Base-by-base conservation (phyloP, 2,888 invertebrate genomes). In the Antheraea assamensis region DNA sequence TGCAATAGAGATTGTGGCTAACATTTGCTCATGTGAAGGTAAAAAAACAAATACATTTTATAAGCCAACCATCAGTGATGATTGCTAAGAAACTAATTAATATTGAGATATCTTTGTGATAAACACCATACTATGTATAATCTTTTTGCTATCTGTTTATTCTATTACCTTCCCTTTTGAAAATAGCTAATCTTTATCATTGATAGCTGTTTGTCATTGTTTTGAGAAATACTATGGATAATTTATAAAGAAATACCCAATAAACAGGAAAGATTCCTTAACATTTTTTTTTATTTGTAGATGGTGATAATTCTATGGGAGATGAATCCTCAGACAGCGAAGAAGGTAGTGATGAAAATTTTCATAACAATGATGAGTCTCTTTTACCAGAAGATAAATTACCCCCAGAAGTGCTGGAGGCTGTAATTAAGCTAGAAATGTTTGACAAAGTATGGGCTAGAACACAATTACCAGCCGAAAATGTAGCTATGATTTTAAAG, bases 1-100 rank as follows among this genome's bases (percentile, higher is more conserved):
- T 84, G 95, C 96, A 0, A 89, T 97, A 68, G 97, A 97, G 90
- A 96, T 97, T 76, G 88, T 97, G 74, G 96, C 97, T 35, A 97
- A 97, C 87, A 90, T 97, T 72, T 96, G 96, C 82, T 96, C 96
- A 52, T 90, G 95, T 82, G 96, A 96, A 84, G 96, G 96, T 96
- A 89, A 90, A 89, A 90, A 89, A 8, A 55, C n/a, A 78, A 30
- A 31, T 31, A 70, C n/a, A 71, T 49, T 70, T 74, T 61, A 1
- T n/a, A 58, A 58, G 10, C 24, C 7, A 17, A 27, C 27, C 17
- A 61, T 2, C 27, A 27, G 13, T 2, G 15, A 61, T 10, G 3
- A 4, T 10, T 58, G 24, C 3, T 27, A 27, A 27, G 13, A 27
- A 27, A 10, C 19, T 27, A 61, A 61, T 24, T 24, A n/a, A 58